These are phyloP conservation scores for Pseudocheirus occidentalis DNA, from an alignment of 2,797 vertebrate genomes.

Conservation along the genomic window DNA sequence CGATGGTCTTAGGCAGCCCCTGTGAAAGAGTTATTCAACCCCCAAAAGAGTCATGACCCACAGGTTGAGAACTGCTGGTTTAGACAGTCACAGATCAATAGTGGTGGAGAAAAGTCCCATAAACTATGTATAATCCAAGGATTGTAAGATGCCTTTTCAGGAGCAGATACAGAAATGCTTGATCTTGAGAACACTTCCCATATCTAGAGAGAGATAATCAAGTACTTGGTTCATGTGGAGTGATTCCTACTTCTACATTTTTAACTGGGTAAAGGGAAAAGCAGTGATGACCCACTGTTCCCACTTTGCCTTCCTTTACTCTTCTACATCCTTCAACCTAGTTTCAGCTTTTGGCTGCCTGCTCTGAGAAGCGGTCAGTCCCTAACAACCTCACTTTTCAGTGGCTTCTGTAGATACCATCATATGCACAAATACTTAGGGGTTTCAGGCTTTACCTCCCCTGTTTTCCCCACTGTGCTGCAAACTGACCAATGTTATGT, in stretches of 20 bases:
- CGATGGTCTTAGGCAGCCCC: no score
- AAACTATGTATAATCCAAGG: background rate
- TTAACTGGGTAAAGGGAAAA: background rate
- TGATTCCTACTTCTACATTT: background rate
- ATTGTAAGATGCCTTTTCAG: background rate
- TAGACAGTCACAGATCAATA: background rate
- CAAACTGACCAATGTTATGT: background rate
- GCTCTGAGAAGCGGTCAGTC: background rate
- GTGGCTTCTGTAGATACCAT: background rate
- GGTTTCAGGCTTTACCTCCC: fast-evolving
- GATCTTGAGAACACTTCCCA: background rate
- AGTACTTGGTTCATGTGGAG: background rate
- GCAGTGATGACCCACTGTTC: background rate
- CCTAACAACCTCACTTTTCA: background rate
- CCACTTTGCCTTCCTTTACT: background rate
- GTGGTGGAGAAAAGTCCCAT: background rate
- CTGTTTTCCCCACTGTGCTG: background rate
- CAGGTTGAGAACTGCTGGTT: no score
- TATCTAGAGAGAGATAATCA: background rate
- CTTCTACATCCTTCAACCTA: background rate
- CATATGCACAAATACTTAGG: fast-evolving
- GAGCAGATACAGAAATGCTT: background rate
- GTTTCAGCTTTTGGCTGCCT: no score
- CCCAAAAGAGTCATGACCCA: no score
- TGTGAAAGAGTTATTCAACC: no score